Evolutionary conservation across 2,888 invertebrate genomes (phyloP), one percentile per base, ranked within the genome.

Genomic region (Limnephilus marmoratus): DNA sequence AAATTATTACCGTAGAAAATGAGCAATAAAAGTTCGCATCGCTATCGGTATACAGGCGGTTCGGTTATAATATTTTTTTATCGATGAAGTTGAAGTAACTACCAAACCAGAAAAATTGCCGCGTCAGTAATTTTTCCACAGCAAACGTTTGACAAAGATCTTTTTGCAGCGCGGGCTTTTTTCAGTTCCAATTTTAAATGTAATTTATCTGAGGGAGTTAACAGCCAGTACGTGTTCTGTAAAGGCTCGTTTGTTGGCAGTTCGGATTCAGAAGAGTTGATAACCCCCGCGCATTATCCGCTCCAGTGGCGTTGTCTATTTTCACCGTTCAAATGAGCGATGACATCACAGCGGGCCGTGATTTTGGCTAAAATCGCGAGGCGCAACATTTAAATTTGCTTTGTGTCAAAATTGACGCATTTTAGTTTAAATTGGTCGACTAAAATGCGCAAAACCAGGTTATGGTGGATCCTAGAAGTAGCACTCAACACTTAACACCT

Each of bases 241-340:
- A 68, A 68, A 68, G 83, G 83, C 83, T 83, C 37, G 83, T 34
- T 34, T 34, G 83, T 83, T 37, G 83, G 83, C 34, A 37, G 83
- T 24, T 34, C 83, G 37, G 37, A 41, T 83, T 83, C 83, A 15
- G 24, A 83, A 83, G 37, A 83, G 83, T 83, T 83, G 83, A 83
- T 83, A 83, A 24, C 34, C 83, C 83, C 37, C 83, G 83, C 83
- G 37, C 83, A 83, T 83, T 83, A 83, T 83, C 83, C 83, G 83
- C 83, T 83, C 83, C 24, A 41, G 37, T 37, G 83, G 83, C 37
- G 83, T 34, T 83, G 15, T 83, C 83, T 83, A 83, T 37, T 83
- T 37, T 83, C 83, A 41, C 83, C 37, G 83, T 83, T 83, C 83
- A 37, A 18, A 68, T 68, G 24, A n/a, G 68, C 68, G 37, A 41